phyloP scores from a whole-genome alignment of 2,113 vertebrate species.

The Monopterus albus region DNA sequence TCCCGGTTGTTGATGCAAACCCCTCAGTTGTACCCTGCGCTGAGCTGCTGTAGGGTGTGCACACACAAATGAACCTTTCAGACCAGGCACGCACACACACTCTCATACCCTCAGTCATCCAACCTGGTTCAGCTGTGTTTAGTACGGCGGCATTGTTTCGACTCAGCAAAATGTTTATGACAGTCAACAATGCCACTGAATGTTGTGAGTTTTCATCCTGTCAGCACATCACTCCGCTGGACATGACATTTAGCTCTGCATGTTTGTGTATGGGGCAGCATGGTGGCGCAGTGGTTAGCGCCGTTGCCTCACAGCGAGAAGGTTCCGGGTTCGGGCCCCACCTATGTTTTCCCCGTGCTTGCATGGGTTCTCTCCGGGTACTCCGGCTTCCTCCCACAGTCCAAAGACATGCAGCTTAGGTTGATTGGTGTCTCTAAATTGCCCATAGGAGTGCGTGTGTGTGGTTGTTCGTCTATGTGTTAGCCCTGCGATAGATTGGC shows the following conservation, averaged over 20 bases:
- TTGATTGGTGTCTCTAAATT: too few species aligned
- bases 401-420: too few species aligned
- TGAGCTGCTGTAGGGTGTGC: conserved; percentile 5
- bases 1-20: conserved; percentile 60
- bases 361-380: too few species aligned
- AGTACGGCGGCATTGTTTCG: conserved; percentile 31
- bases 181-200: conserved; percentile 31
- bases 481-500: too few species aligned
- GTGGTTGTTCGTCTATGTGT: too few species aligned
- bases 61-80: background rate
- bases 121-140: conserved; percentile 46
- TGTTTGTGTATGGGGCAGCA: background rate
- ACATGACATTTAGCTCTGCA: conserved; percentile 6
- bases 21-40: conserved; percentile 13
- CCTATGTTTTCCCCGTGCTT: too few species aligned
- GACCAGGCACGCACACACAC: conserved; percentile 16
- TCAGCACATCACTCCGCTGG: conserved; percentile 11
- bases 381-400: too few species aligned
- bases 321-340: too few species aligned
- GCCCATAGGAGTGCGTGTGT: too few species aligned
- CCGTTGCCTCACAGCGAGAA: too few species aligned
- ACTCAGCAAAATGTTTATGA: conserved; percentile 57
- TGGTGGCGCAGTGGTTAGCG: too few species aligned
- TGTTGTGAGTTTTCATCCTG: conserved; percentile 29
- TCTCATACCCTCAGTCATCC: conserved; percentile 33